Evolutionary conservation across 2,797 vertebrate species (phyloP).

Genomic region (Miichthys miiuy): DNA sequence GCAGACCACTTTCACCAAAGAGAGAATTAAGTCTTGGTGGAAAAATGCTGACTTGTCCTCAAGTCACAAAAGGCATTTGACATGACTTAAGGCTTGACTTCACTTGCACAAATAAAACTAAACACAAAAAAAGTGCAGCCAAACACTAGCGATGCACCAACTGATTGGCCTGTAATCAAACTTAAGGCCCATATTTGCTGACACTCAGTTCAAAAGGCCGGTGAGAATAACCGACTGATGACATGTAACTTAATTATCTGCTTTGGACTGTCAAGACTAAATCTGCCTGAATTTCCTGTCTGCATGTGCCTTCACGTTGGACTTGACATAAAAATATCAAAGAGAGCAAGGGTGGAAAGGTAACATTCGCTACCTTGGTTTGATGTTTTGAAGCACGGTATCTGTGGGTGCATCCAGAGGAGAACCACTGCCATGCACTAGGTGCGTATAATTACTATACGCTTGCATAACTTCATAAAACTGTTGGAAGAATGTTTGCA

Average conservation of each 20-base stretch:
- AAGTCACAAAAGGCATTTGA: conserved; percentile 7
- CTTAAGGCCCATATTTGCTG: not conserved
- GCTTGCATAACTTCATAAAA: not conserved
- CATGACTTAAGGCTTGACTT: conserved; percentile 8
- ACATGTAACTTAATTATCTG: conserved; percentile 18
- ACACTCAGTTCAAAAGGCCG: not conserved
- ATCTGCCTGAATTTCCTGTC: not conserved
- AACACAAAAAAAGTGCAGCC: not conserved
- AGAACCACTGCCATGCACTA: not conserved
- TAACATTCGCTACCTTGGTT: not conserved
- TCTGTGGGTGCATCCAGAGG: not conserved
- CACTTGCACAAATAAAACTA: not conserved
- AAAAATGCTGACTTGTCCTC: conserved; percentile 23
- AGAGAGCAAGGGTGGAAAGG: not conserved
- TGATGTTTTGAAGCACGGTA: not conserved
- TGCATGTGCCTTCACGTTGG: not conserved
- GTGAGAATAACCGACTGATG: not conserved
- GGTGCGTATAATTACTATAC: not conserved
- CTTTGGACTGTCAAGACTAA: not conserved
- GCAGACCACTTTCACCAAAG: conserved; percentile 10
- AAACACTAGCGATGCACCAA: not conserved
- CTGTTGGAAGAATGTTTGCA: conserved; percentile 5
- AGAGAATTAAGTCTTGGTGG: conserved; percentile 30
- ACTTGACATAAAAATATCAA: conserved; percentile 1
- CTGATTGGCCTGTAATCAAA: not conserved